These are phyloP conservation scores for Pygmarrhopalites habei DNA, from an alignment of 1,140 invertebrate species.

Conservation along the genomic window DNA sequence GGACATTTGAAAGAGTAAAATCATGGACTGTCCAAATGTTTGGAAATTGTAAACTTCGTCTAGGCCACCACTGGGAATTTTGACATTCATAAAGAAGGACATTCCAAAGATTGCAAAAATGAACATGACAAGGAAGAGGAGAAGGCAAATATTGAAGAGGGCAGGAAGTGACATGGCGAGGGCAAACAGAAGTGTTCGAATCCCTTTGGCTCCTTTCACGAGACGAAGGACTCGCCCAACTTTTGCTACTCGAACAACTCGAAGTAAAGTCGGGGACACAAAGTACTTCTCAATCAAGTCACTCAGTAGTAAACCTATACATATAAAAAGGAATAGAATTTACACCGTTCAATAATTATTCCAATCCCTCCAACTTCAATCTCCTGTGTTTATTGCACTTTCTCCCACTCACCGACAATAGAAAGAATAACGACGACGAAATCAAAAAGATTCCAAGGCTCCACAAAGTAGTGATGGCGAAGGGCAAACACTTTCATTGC, in stretches of 20 bases:
- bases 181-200: slow-evolving; percentile 87
- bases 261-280: slow-evolving; percentile 90
- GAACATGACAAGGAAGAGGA: slow-evolving; percentile 97
- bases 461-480: slow-evolving; percentile 93
- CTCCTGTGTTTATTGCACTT: too few species aligned
- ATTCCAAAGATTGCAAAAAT: slow-evolving; percentile 95
- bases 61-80: slow-evolving; percentile 67
- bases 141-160: slow-evolving; percentile 95
- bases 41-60: slow-evolving; percentile 98
- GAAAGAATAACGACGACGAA: slow-evolving; percentile 98
- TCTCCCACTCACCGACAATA: slow-evolving; percentile 87
- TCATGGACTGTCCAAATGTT: slow-evolving; percentile 97
- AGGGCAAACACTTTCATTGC: slow-evolving; percentile 64
- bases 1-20: slow-evolving; percentile 78
- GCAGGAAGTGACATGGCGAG: slow-evolving; percentile 96
- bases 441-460: slow-evolving; percentile 99
- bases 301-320: slow-evolving; percentile 81
- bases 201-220: slow-evolving; percentile 92
- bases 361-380: too few species aligned
- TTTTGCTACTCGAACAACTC: slow-evolving; percentile 95
- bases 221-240: slow-evolving; percentile 92
- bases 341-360: too few species aligned
- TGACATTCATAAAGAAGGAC: slow-evolving; percentile 99
- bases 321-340: too few species aligned
- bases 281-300: slow-evolving; percentile 96